Conservation (phyloP, 2,888 invertebrate species). For the Gibbula magus region DNA sequence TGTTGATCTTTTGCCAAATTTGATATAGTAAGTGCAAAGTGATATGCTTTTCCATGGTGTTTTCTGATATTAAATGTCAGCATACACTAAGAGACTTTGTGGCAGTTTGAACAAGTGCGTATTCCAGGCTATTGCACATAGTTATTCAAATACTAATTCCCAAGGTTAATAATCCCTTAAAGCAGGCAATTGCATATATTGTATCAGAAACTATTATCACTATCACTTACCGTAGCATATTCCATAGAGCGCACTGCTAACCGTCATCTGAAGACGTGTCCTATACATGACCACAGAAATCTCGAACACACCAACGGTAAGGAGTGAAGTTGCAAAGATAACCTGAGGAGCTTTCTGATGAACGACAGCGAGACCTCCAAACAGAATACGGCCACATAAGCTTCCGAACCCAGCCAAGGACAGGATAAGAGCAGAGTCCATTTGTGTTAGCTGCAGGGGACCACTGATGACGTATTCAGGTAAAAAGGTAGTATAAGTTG, state of each 20-base stretch:
- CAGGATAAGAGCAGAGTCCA: not conserved
- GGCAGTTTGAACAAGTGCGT: too few species aligned
- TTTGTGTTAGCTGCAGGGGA: not conserved
- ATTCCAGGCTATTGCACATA: too few species aligned
- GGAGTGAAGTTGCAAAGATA: not conserved
- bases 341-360: not conserved
- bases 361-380: not conserved
- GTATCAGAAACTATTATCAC: too few species aligned
- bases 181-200: too few species aligned
- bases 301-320: not conserved
- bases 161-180: too few species aligned
- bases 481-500: not conserved
- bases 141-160: too few species aligned
- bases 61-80: too few species aligned
- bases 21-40: too few species aligned
- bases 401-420: not conserved
- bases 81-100: too few species aligned
- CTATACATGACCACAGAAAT: not conserved
- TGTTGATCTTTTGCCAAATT: too few species aligned
- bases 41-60: too few species aligned
- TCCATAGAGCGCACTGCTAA: not conserved
- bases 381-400: not conserved
- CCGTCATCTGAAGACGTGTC: not conserved
- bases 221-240: not conserved
- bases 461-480: not conserved